Conservation (phyloP, 2,888 invertebrate genomes). For the Strigamia transsilvanica region DNA sequence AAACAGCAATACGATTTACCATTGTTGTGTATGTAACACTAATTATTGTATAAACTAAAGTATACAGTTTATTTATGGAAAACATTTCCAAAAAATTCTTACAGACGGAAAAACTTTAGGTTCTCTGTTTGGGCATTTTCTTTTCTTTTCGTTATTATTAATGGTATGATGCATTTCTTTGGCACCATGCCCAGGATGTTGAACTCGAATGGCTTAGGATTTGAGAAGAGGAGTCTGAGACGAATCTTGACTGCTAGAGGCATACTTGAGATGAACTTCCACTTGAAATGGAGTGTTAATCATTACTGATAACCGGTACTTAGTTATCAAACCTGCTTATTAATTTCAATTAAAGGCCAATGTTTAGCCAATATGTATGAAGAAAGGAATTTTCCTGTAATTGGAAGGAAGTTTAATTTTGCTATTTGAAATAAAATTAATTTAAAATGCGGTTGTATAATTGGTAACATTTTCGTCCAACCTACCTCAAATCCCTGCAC, state of each 20-base stretch:
- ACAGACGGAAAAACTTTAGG: not conserved
- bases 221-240: not conserved
- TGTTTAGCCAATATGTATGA: not conserved
- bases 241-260: conserved; percentile 13
- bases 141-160: not conserved
- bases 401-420: not conserved
- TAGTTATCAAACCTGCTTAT: not conserved
- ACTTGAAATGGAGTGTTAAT: conserved; percentile 39
- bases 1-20: too few relatives aligned
- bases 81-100: too few relatives aligned
- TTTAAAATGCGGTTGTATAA: not conserved
- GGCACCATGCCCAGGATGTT: conserved; percentile 29
- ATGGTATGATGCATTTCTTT: conserved; percentile 20
- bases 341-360: not conserved
- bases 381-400: not conserved
- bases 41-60: too few relatives aligned
- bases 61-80: too few relatives aligned
- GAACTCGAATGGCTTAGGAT: conserved; percentile 1
- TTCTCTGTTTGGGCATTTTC: not conserved
- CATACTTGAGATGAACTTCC: not conserved
- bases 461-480: not conserved
- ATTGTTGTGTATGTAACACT: too few relatives aligned
- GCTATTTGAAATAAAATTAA: not conserved
- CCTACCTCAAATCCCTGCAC: conserved; percentile 10
- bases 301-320: not conserved